Base-by-base conservation (phyloP, 1,140 invertebrate genomes). In the Drosophila ogumai region DNA sequence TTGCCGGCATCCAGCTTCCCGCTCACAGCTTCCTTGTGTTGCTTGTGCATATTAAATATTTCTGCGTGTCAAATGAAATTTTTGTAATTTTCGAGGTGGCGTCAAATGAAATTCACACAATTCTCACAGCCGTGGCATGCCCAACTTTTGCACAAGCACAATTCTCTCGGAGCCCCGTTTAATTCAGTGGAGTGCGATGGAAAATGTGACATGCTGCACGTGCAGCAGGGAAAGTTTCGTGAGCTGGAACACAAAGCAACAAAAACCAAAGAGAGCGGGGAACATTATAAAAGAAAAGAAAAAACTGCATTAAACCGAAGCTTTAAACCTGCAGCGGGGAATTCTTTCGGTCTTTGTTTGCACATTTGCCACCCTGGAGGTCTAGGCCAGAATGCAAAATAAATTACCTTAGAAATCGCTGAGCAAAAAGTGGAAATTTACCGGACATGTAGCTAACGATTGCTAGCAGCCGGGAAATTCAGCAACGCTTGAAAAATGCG, bases 21-120 rank as follows among this genome's bases (percentile, higher is more conserved):
- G 6, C 22, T 59, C 15, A 38, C 34, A 19, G 17, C n/a, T 19
- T n/a, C 38, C 36, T 34, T 13, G 38, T 46, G 17, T 9, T 25
- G 43, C 47, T 55, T 56, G 67, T 75, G 69, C 50, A 60, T 49
- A 84, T 90, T 81, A 81, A 90, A 88, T 90, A 81, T 74, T 90
- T 86, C 54, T 90, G 85, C 85, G 86, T 85, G 81, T 81, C 75
- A 90, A 90, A 90, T 85, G 60, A 81, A 77, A 90, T 90, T 88
- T 80, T 80, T 77, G 68, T 79, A 74, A 79, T 79, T 79, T 79
- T 54, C 68, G 54, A 69, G 57, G 50, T 56, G 68, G 80, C 85
- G 77, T 73, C 75, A 90, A 90, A 90, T 90, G 71, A 75, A 79
- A 85, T 87, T 76, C 79, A 65, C 65, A 80, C 84, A 88, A 82